These are phyloP conservation scores for Aldrovandia affinis DNA, from an alignment of 2,797 vertebrate genomes.

Conservation along the genomic window DNA sequence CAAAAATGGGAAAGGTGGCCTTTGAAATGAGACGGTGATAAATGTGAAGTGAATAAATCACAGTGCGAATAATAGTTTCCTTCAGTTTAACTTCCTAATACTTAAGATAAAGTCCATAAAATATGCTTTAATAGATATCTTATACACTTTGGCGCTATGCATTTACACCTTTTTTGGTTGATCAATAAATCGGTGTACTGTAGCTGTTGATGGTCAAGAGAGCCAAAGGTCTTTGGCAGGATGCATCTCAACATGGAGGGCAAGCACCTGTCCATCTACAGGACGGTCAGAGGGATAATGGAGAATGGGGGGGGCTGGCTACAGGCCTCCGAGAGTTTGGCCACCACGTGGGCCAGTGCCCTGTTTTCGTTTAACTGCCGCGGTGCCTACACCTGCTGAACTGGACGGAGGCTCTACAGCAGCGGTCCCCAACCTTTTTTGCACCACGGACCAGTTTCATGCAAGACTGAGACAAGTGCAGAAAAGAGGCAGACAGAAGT, in stretches of 20 bases:
- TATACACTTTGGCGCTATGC: background rate
- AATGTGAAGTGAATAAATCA: background rate
- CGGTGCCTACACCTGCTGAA: conserved; percentile 96
- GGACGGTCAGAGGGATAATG: conserved; percentile 77
- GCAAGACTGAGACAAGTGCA: too few species aligned
- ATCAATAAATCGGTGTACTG: too few species aligned
- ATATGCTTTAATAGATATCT: background rate
- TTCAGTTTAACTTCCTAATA: background rate
- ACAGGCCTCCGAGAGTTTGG: conserved; percentile 89
- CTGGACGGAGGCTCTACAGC: conserved; percentile 95
- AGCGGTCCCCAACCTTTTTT: too few species aligned
- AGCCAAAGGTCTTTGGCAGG: conserved; percentile 25
- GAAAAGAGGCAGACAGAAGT: too few species aligned
- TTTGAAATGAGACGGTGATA: background rate
- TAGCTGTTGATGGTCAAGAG: too few species aligned
- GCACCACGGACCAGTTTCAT: too few species aligned
- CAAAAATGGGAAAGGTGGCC: background rate
- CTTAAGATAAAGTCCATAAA: background rate
- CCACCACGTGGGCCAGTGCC: conserved; percentile 94
- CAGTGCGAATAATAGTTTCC: background rate
- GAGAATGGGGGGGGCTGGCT: conserved; percentile 80
- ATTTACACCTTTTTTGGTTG: background rate
- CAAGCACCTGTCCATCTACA: conserved; percentile 90
- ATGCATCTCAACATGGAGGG: conserved; percentile 69
- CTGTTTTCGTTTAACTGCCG: conserved; percentile 95